Base-by-base conservation (phyloP, 1,140 invertebrate species). In the Macrocentrus cingulum region DNA sequence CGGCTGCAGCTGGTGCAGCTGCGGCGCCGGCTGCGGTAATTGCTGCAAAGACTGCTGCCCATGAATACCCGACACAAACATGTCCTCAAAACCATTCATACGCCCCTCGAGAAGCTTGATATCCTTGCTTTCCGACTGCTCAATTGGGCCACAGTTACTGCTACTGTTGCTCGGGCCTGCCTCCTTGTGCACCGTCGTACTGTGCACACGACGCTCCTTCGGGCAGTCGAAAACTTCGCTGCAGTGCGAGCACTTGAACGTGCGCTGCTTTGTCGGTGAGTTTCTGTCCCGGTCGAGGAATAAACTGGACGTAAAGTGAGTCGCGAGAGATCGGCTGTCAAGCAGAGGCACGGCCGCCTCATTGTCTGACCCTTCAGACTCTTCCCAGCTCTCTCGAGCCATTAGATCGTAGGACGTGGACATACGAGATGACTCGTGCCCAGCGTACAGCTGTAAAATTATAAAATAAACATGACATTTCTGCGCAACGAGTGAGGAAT, bases 321-420 rank as follows among this genome's bases (percentile, higher is more conserved):
- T 79, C 0, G 76, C 78, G 11, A 80, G 61, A 0, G 78, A 80
- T 36, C 78, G 69, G 34, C 76, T 79, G 48, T 80, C 78, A 22
- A 80, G 59, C 0, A 80, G 57, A 1, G 76, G 76, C 3, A 73
- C 76, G 6, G 68, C 68, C 13, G 75, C 67, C 42, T 84, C 83
- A 32, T 78, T 79, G 59, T 87, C 85, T 0, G 85, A 87, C n/a
- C 82, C 83, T 61, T 88, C 86, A 0, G 85, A 87, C 50, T 84
- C 82, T 58, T 82, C 82, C 86, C 86, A 88, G 59, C 82, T 84
- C 64, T 88, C 87, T 1, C 85, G 79, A 0, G 85, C 86, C 66
- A 88, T 81, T 7, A 87, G 66, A 65, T 88, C 85, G 64, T 87
- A 88, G 1, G 85, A 84, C 32, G 85, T 83, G 3, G 84, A 81